Base-by-base conservation (phyloP, 2,113 vertebrate genomes). In the Aviceda subcristata region DNA sequence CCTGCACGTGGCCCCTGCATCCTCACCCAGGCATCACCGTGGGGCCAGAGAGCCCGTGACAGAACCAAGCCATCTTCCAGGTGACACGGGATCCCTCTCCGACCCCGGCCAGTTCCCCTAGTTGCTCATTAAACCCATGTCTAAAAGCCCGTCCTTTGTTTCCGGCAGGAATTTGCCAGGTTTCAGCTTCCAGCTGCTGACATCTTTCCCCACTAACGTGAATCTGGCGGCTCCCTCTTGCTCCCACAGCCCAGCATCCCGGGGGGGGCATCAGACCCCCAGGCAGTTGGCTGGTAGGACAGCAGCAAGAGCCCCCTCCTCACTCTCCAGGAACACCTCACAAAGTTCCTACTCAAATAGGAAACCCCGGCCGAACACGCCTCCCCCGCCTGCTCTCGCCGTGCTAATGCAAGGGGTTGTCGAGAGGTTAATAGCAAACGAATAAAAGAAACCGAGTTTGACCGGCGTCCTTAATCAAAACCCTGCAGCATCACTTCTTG, bases 91-190 rank as follows among this genome's bases (percentile, higher is more conserved):
- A 23, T 14, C 74, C 36, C 67, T 30, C 80, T 23, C 66, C 6
- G 41, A 30, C n/a, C 46, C 76, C 1, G 34, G 59, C 38, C 77
- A 50, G 43, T 68, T 74, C 14, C 0, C 68, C 53, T 59, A 12
- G 30, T 0, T 24, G 41, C 66, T 50, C 46, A 2, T 36, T 11
- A 0, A 59, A 27, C 53, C 56, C 64, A 5, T 2, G 0, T 18
- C 78, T 67, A 78, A 45, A 38, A 75, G 22, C 60, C 32, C 5
- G 0, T 21, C 36, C 45, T 74, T 30, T 6, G 26, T 6, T n/a
- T 41, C 64, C 69, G 21, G 43, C 60, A 29, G 74, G 46, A 59
- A 74, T 62, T 57, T 8, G 16, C 51, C 1, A 3, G 26, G 27
- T 53, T 68, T 59, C 83, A 56, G 62, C 71, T 66, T 29, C 89